These are phyloP conservation scores for Gallinago media DNA, from an alignment of 2,113 vertebrate genomes.

Conservation along the genomic window DNA sequence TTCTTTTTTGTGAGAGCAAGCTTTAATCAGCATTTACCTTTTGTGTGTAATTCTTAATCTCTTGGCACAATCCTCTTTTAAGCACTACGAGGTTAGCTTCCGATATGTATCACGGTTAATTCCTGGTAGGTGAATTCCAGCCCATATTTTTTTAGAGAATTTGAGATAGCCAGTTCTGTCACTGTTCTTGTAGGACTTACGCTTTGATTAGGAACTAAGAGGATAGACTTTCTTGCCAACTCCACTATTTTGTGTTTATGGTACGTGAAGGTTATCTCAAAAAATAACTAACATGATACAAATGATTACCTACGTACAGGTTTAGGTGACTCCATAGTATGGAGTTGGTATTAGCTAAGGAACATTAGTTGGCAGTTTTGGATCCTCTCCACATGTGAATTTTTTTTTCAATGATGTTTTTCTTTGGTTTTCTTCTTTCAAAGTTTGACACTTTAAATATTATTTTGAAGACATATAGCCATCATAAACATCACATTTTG, in stretches of 20 bases:
- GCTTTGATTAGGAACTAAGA: background rate
- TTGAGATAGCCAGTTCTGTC: background rate
- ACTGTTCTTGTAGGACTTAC: background rate
- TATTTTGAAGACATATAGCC: slow-evolving; percentile 1
- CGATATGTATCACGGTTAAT: background rate
- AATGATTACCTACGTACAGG: background rate
- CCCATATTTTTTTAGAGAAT: background rate
- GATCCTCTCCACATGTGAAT: background rate
- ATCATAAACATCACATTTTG: background rate
- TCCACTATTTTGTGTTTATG: background rate
- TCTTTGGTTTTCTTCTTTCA: background rate
- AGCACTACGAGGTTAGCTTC: background rate
- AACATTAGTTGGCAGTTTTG: background rate
- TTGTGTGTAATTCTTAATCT: background rate
- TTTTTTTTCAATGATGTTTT: background rate
- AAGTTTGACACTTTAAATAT: background rate
- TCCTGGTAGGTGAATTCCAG: background rate
- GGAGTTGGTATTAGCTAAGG: background rate
- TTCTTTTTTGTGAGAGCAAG: background rate
- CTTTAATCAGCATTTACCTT: background rate
- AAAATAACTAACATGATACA: background rate
- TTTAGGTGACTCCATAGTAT: background rate
- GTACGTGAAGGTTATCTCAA: slow-evolving; percentile 30
- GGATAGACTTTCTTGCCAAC: slow-evolving; percentile 16
- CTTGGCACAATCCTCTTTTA: background rate